Percentiles rank a stretch among this genome's conserved stretches.
Evolutionary conservation across 1,140 invertebrate genomes (phyloP).

Genomic region (Megathymus violae): DNA sequence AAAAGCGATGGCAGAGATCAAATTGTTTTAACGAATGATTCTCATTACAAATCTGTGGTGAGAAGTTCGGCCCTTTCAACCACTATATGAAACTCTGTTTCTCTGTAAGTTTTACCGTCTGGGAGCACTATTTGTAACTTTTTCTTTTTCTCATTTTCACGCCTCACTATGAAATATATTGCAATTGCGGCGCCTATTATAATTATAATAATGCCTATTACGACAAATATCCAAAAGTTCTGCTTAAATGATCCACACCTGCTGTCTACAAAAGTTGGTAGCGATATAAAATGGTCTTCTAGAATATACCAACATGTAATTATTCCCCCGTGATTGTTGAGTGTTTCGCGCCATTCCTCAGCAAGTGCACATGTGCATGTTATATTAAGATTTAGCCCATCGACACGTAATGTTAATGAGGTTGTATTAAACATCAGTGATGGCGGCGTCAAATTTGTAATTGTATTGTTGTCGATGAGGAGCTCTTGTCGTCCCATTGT

Average conservation of each 20-base stretch:
- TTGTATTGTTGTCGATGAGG: slow-evolving; percentile 87
- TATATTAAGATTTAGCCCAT: slow-evolving; percentile 85
- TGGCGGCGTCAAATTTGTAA: slow-evolving; percentile 83
- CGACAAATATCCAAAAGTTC: slow-evolving; percentile 74
- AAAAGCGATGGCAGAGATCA: slow-evolving; percentile 10
- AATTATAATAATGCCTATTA: slow-evolving; percentile 70
- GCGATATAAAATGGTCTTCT: slow-evolving; percentile 63
- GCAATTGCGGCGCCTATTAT: slow-evolving; percentile 63
- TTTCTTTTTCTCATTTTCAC: slow-evolving; percentile 75
- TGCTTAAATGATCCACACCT: slow-evolving; percentile 72
- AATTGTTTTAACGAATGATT: slow-evolving; percentile 10
- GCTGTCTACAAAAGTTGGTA: slow-evolving; percentile 67
- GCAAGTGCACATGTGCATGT: slow-evolving; percentile 85
- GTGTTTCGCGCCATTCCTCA: slow-evolving; percentile 64
- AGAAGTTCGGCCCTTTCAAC: slow-evolving; percentile 91
- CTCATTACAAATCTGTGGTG: slow-evolving; percentile 88
- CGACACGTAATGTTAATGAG: slow-evolving; percentile 84
- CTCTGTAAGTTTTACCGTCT: slow-evolving; percentile 91
- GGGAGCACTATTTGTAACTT: slow-evolving; percentile 88
- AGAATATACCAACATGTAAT: slow-evolving; percentile 71
- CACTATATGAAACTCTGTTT: slow-evolving; percentile 93
- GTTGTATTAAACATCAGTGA: slow-evolving; percentile 85
- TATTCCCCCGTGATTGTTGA: slow-evolving; percentile 60
- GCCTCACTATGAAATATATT: slow-evolving; percentile 67
- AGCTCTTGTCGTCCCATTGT: slow-evolving; percentile 78